Evolutionary conservation across 2,113 vertebrate species (phyloP).

Genomic region (Sarotherodon lohbergeri): DNA sequence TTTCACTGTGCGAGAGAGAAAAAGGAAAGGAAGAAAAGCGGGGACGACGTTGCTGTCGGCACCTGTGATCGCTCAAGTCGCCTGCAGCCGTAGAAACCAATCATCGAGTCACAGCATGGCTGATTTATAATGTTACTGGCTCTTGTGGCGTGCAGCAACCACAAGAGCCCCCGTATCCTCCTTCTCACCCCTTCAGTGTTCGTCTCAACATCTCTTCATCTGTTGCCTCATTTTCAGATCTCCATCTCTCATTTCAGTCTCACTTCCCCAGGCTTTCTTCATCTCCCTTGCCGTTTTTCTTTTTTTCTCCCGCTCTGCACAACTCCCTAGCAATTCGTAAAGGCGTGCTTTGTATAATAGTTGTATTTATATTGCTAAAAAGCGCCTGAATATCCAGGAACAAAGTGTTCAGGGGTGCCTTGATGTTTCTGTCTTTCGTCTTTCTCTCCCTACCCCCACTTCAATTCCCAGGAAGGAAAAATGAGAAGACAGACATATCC

Average conservation of each 20-base stretch:
- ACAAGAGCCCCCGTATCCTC: constrained; percentile 11
- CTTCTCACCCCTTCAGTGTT: background rate
- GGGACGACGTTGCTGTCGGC: background rate
- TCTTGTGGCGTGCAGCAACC: constrained; percentile 49
- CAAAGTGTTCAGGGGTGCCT: background rate
- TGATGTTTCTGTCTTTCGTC: background rate
- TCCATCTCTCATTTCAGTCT: constrained; percentile 3
- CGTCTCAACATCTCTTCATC: background rate
- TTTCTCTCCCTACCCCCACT: background rate
- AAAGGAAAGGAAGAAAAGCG: background rate
- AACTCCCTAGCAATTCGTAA: background rate
- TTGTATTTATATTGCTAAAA: background rate
- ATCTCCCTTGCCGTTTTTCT: background rate
- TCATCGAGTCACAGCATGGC: background rate
- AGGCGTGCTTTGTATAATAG: background rate
- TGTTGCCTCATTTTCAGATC: constrained; percentile 16
- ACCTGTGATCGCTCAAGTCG: constrained; percentile 45
- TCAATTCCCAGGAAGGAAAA: background rate
- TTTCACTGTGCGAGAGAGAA: background rate
- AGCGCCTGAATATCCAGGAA: background rate
- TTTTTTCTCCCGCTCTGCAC: background rate
- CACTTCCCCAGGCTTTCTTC: background rate
- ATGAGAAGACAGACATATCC: background rate
- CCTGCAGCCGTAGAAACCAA: background rate
- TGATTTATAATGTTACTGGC: constrained; percentile 27